Conservation (phyloP, 2,888 invertebrate species). For the Baronia brevicornis region DNA sequence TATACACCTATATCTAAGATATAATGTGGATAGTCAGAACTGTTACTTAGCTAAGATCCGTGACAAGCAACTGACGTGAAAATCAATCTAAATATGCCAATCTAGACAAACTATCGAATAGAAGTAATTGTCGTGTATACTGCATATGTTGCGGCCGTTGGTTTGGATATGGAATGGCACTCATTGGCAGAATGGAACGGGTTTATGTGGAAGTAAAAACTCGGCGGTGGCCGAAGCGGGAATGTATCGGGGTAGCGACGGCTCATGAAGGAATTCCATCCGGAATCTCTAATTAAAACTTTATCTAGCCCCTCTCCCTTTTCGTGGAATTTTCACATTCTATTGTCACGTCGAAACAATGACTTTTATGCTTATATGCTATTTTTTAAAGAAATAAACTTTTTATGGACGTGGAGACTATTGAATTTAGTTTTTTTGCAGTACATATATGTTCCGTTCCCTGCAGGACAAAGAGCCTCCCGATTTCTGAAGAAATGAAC, state of each 20-base stretch:
- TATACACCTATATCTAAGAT: too few relatives aligned
- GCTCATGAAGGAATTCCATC: slow-evolving; percentile 59
- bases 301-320: slow-evolving; percentile 50
- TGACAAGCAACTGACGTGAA: too few relatives aligned
- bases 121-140: slow-evolving; percentile 44
- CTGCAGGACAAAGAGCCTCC: too few relatives aligned
- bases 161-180: slow-evolving; percentile 43
- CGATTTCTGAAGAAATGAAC: too few relatives aligned
- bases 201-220: slow-evolving; percentile 61
- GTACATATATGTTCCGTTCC: too few relatives aligned
- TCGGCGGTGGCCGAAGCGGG: slow-evolving; percentile 56
- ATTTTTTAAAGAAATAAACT: too few relatives aligned
- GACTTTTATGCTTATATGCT: too few relatives aligned
- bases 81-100: background rate
- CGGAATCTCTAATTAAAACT: slow-evolving; percentile 74
- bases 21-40: too few relatives aligned
- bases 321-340: slow-evolving; percentile 21
- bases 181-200: slow-evolving; percentile 49
- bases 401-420: background rate
- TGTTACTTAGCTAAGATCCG: too few relatives aligned
- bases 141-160: slow-evolving; percentile 56
- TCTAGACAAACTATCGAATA: slow-evolving; percentile 25
- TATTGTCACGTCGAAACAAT: slow-evolving; percentile 17
- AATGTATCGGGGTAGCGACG: slow-evolving; percentile 57
- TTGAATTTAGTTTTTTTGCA: too few relatives aligned